Evolutionary conservation across 2,113 vertebrate genomes (phyloP).

Genomic region (Mustela nigripes): DNA sequence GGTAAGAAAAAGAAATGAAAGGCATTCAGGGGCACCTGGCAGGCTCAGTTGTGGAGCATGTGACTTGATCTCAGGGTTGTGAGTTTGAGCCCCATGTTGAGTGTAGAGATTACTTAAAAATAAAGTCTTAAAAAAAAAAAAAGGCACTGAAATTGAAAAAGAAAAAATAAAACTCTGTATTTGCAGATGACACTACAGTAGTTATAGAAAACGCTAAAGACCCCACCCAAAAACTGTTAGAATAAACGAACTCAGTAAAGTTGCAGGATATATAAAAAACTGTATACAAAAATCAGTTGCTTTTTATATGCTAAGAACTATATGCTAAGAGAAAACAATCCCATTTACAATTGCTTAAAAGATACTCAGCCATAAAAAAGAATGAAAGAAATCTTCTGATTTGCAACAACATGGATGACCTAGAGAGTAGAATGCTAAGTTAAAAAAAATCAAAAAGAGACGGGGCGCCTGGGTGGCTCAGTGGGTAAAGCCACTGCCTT

Average conservation of each 20-base stretch:
- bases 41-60: background rate
- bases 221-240: background rate
- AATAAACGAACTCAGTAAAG: background rate
- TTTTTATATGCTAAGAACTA: background rate
- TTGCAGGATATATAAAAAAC: background rate
- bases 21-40: background rate
- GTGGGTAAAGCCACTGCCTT: no score
- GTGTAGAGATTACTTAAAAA: background rate
- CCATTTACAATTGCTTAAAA: background rate
- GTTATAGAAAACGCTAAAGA: background rate
- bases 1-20: background rate
- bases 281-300: background rate
- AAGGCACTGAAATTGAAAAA: background rate
- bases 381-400: background rate
- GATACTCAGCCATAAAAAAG: background rate
- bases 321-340: background rate
- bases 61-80: background rate
- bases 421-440: background rate
- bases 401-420: background rate
- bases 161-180: background rate
- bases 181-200: background rate
- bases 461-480: no score
- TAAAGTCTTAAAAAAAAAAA: background rate
- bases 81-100: background rate
- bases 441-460: background rate